Evolutionary conservation across 2,797 vertebrate genomes (phyloP), one percentile per base, ranked within the genome.

Genomic region (Emys orbicularis): DNA sequence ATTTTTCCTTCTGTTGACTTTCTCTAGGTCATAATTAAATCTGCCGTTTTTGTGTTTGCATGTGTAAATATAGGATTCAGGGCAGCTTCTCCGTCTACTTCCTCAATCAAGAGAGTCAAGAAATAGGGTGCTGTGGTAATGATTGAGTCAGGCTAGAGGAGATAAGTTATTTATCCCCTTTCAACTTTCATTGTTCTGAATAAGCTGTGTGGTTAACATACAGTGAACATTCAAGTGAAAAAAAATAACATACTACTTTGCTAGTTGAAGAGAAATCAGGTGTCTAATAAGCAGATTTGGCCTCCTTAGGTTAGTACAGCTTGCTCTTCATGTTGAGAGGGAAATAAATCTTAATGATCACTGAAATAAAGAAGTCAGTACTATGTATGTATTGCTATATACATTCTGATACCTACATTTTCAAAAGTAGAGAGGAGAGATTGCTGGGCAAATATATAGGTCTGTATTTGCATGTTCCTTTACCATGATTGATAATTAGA

Each of bases 11-110:
- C 29, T 82, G 19, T 13, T 82, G 19, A 3, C 49, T 77, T 61
- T 87, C 3, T 87, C 49, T n/a, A 49, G 79, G n/a, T 88, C 5
- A 34, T 91, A 57, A 83, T 74, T 93, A 50, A 86, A 85, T 59
- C 79, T 1, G 1, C 16, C 89, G 0, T 29, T 5, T 3, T 23
- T n/a, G 2, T 84, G 34, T 79, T 90, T 89, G 37, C 4, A 1
- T 79, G 12, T 37, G 1, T 81, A 72, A 50, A 50, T 16, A 27
- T 57, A 86, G 25, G 23, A 83, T 12, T 92, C 15, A 68, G 6
- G 57, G 81, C 65, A 84, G 13, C 7, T 88, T 82, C 37, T 77
- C 44, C 29, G 27, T 83, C 25, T 84, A 3, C 72, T 87, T 74
- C 23, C 44, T 82, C 86, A 68, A 65, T 23, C 4, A 3, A 1